phyloP scores from a whole-genome alignment of 23 tunicate genomes.

The Oikopleura vanhoeffeni region DNA sequence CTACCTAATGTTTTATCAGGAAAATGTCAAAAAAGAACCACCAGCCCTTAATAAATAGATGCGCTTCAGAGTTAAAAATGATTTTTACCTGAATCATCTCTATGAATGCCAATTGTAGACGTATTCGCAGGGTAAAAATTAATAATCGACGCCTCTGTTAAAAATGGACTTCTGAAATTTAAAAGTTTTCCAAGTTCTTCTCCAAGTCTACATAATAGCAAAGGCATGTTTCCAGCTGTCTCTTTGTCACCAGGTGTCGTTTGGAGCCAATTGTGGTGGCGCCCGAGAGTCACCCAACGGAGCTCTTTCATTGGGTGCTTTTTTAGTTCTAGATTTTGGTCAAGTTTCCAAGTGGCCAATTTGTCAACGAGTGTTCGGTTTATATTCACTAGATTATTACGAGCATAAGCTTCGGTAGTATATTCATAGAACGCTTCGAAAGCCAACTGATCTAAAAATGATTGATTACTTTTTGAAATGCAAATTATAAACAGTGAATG shows the following conservation, averaged over 20 bases:
- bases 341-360: not conserved
- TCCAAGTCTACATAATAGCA: not conserved
- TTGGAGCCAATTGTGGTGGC: slow-evolving; percentile 7
- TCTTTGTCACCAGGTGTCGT: not conserved
- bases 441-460: not conserved
- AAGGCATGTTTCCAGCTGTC: not conserved
- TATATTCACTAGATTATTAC: not conserved
- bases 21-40: too few species aligned
- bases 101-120: not conserved
- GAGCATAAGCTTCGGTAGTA: not conserved
- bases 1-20: too few species aligned
- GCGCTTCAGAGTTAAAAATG: too few species aligned
- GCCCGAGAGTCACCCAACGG: slow-evolving; percentile 15
- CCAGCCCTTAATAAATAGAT: too few species aligned
- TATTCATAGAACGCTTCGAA: not conserved
- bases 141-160: not conserved
- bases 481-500: too few species aligned
- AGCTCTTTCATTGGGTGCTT: slow-evolving; percentile 4
- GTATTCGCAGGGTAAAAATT: slow-evolving; percentile 6
- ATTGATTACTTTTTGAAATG: too few species aligned
- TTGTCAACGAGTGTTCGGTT: not conserved
- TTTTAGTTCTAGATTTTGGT: not conserved
- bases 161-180: not conserved
- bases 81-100: not conserved
- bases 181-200: not conserved